Percentiles rank a stretch among this genome's conserved stretches.
Evolutionary conservation across 2,113 vertebrate species (phyloP).

Genomic region (Lagenorhynchus albirostris): DNA sequence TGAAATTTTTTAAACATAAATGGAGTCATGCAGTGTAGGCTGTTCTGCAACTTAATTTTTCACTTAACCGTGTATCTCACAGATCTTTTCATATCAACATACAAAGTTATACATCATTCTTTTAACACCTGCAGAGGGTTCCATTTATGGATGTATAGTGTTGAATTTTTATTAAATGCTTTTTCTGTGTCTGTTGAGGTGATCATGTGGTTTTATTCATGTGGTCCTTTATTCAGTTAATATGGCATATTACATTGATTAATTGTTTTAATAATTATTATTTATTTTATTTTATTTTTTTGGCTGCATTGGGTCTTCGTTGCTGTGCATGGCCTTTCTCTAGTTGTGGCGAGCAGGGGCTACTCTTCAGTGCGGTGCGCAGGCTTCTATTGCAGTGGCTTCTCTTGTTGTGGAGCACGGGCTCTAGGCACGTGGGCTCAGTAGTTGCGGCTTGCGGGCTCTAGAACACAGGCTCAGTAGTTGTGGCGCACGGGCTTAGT

Average conservation of each 20-base stretch:
- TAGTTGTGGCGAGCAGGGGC: too few species aligned
- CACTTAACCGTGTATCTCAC: not conserved
- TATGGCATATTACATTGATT: not conserved
- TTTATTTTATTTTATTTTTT: too few species aligned
- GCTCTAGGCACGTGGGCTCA: too few species aligned
- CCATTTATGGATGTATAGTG: not conserved
- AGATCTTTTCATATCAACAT: not conserved
- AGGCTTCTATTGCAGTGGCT: too few species aligned
- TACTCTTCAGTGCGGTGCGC: too few species aligned
- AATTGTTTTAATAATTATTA: not conserved
- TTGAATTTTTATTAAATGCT: not conserved
- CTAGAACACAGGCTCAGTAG: too few species aligned
- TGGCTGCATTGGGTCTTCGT: too few species aligned
- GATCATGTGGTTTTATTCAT: not conserved
- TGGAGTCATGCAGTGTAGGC: not conserved
- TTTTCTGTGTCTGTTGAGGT: not conserved
- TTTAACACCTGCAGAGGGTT: not conserved
- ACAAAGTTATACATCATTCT: not conserved
- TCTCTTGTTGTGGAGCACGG: too few species aligned
- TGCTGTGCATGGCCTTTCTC: too few species aligned
- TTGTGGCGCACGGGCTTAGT: too few species aligned
- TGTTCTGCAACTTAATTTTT: slow-evolving; percentile 13
- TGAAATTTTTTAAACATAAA: not conserved
- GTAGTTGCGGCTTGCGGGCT: too few species aligned
- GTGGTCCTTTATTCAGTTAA: not conserved